phyloP scores from a whole-genome alignment of 2,797 vertebrate species.

The Peromyscus melanophrys region DNA sequence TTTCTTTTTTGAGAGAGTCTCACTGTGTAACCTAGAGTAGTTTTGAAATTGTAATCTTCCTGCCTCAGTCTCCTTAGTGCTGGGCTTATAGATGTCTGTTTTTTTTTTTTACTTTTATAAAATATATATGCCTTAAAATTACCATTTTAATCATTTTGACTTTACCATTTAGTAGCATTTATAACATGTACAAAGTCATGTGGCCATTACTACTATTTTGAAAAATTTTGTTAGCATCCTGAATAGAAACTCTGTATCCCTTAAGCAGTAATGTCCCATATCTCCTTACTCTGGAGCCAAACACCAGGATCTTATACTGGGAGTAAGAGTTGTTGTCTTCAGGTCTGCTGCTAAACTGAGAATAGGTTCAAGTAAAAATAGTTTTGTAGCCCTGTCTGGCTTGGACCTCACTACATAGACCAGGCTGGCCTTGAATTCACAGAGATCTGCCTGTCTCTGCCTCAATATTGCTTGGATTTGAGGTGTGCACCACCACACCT shows the following conservation, averaged over 20 bases:
- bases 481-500: not conserved
- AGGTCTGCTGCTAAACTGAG: not conserved
- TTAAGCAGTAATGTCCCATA: not conserved
- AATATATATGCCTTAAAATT: constrained; percentile 3
- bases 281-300: not conserved
- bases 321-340: not conserved
- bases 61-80: not conserved
- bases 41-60: not conserved
- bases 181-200: constrained; percentile 13
- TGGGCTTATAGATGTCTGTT: not conserved
- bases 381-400: not conserved
- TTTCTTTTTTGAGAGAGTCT: not conserved
- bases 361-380: not conserved
- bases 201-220: not conserved
- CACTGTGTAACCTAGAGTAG: not conserved
- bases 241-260: not conserved
- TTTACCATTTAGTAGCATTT: not conserved
- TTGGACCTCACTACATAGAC: not conserved
- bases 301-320: not conserved
- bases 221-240: not conserved
- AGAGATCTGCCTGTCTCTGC: not conserved
- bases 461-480: not conserved
- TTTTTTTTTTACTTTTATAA: not conserved
- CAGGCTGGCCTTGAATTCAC: not conserved
- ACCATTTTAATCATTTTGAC: not conserved